Evolutionary conservation across 2,797 vertebrate genomes (phyloP).

Genomic region (Falco biarmicus): DNA sequence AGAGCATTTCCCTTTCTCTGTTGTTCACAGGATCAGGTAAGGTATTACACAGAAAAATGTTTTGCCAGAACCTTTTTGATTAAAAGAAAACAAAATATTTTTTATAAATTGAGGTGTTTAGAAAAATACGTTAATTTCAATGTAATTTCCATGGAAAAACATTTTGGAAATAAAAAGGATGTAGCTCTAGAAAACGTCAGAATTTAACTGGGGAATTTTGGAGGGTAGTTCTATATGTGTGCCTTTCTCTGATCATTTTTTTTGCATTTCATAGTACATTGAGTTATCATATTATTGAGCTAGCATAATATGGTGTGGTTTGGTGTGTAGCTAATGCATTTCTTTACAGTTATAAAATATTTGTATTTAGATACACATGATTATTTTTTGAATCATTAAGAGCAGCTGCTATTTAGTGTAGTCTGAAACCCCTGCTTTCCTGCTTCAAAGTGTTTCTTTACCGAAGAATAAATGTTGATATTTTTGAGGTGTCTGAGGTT

Average conservation of each 20-base stretch:
- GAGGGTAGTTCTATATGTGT: background rate
- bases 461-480: background rate
- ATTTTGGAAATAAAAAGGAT: background rate
- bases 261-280: background rate
- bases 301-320: background rate
- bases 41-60: background rate
- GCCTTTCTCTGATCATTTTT: background rate
- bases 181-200: background rate
- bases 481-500: background rate
- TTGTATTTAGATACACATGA: constrained; percentile 1
- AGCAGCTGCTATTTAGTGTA: background rate
- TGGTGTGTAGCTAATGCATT: background rate
- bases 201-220: background rate
- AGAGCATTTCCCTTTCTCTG: background rate
- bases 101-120: background rate
- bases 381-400: constrained; percentile 3
- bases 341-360: constrained; percentile 17
- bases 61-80: background rate
- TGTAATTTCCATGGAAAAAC: background rate
- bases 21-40: background rate
- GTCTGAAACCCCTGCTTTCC: background rate
- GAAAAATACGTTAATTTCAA: background rate
- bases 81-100: background rate
- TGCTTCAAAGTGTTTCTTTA: background rate
- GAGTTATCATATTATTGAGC: background rate